phyloP scores from a whole-genome alignment of 2,797 vertebrate genomes.

The Chelon auratus region DNA sequence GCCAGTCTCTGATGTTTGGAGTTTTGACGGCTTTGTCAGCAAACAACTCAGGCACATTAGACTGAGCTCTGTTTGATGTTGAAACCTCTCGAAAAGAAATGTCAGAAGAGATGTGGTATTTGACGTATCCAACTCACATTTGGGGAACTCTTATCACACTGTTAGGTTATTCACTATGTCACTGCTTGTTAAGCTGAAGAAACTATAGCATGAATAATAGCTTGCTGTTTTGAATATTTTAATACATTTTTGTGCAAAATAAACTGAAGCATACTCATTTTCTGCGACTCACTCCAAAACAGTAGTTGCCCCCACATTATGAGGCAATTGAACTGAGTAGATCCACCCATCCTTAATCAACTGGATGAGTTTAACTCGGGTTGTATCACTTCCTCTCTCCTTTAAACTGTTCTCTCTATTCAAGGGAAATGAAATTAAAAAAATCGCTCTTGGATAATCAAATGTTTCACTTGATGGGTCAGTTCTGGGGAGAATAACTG shows the following conservation, averaged over 20 bases:
- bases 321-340: conserved; percentile 67
- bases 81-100: conserved; percentile 60
- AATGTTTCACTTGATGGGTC: conserved; percentile 66
- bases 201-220: conserved; percentile 59
- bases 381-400: conserved; percentile 72
- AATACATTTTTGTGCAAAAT: conserved; percentile 49
- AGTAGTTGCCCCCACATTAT: conserved; percentile 54
- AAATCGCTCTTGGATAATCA: conserved; percentile 75
- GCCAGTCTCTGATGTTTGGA: conserved; percentile 81
- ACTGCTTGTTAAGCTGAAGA: conserved; percentile 65
- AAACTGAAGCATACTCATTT: conserved; percentile 40
- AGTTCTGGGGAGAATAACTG: conserved; percentile 55
- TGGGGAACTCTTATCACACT: conserved; percentile 55
- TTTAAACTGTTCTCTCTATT: conserved; percentile 64
- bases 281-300: conserved; percentile 39
- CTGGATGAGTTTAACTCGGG: conserved; percentile 71
- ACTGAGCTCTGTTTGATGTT: conserved; percentile 78
- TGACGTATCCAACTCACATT: conserved; percentile 56
- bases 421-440: conserved; percentile 80
- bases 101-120: conserved; percentile 62
- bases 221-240: conserved; percentile 66
- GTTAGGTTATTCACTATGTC: conserved; percentile 61
- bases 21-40: conserved; percentile 83
- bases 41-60: conserved; percentile 80
- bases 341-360: conserved; percentile 81